Conservation (phyloP, 2,113 vertebrate genomes). For the Phylloscopus whistleri region DNA sequence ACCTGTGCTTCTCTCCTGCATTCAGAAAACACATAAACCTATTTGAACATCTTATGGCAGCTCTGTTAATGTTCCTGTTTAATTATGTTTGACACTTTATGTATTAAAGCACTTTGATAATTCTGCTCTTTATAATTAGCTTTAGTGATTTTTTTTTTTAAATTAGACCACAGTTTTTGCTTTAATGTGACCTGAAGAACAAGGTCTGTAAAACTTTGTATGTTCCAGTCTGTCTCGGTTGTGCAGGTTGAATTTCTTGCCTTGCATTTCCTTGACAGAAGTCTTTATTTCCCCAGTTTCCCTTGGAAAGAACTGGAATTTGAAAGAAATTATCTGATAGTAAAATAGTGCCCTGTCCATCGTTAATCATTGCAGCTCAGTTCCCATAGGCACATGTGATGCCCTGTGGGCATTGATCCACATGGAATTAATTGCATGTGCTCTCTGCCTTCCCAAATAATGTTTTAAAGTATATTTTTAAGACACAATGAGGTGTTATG, state of each 20-base stretch:
- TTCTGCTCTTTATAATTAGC: slow-evolving; percentile 24
- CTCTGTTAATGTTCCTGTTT: slow-evolving; percentile 24
- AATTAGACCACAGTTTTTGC: not conserved
- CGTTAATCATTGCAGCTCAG: not conserved
- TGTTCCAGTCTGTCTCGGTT: not conserved
- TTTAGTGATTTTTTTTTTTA: not conserved
- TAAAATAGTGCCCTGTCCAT: not conserved
- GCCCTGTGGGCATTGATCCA: not conserved
- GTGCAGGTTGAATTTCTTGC: not conserved
- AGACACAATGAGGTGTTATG: not conserved
- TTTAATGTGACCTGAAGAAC: slow-evolving; percentile 27
- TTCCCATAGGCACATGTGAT: not conserved
- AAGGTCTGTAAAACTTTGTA: not conserved
- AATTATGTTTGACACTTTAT: slow-evolving; percentile 59
- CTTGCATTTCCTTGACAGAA: not conserved
- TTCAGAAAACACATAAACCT: not conserved
- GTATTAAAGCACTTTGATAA: slow-evolving; percentile 62
- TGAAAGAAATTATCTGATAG: not conserved
- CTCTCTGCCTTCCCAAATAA: not conserved
- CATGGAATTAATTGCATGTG: not conserved
- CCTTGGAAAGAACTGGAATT: slow-evolving; percentile 32
- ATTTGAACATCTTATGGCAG: not conserved
- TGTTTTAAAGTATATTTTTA: not conserved
- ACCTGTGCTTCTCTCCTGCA: not conserved
- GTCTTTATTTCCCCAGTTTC: not conserved